A percentile compares a stretch with the other conserved stretches of the same genome.
Evolutionary conservation across 2,113 vertebrate species (phyloP).

Genomic region (Philantomba maxwellii): DNA sequence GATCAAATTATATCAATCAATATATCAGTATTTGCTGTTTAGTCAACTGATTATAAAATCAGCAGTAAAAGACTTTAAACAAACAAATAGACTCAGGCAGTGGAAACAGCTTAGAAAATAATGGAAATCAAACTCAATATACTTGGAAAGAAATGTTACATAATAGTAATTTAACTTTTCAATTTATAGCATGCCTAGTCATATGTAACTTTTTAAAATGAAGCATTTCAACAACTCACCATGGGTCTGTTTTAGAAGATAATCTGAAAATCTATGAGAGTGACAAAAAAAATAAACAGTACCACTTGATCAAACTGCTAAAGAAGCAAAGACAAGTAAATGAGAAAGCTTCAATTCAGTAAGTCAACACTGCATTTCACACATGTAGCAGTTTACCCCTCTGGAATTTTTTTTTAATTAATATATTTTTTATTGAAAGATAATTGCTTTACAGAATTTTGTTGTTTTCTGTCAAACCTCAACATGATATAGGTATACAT

Average conservation of each 20-base stretch:
- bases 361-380: not conserved
- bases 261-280: conserved; percentile 57
- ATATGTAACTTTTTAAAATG: conserved; percentile 47
- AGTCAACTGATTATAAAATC: not conserved
- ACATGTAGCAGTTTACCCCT: not conserved
- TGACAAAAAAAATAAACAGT: not conserved
- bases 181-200: conserved; percentile 45
- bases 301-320: conserved; percentile 6
- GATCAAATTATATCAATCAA: not conserved
- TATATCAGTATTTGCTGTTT: not conserved
- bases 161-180: conserved; percentile 56
- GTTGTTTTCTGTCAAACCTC: not conserved
- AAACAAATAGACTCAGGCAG: conserved; percentile 12
- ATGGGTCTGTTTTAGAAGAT: conserved; percentile 27
- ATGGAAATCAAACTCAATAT: conserved; percentile 50
- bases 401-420: not conserved
- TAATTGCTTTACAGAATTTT: not conserved
- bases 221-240: conserved; percentile 54
- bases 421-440: not conserved
- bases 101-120: conserved; percentile 36
- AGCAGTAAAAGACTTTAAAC: not conserved
- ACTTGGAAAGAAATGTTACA: conserved; percentile 49
- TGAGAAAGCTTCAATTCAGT: conserved; percentile 6
- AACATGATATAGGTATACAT: not conserved
- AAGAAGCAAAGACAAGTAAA: conserved; percentile 9